Percentiles rank a stretch among this genome's conserved stretches.
These are phyloP conservation scores for Phyto melanocephala DNA, from an alignment of 2,888 invertebrate species.

Conservation along the genomic window DNA sequence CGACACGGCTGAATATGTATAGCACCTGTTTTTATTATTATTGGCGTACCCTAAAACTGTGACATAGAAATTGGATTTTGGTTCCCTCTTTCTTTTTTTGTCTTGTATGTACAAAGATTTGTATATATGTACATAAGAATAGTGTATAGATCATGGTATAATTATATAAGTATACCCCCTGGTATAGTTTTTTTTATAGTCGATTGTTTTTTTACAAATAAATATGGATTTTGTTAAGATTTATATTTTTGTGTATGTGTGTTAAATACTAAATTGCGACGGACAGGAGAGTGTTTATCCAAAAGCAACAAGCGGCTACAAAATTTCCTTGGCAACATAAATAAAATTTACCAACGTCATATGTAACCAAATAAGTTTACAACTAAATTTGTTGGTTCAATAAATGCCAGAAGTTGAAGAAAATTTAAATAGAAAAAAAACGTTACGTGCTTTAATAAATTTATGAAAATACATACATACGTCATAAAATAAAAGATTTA, in stretches of 20 bases:
- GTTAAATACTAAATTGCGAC: background rate
- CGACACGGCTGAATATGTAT: no score
- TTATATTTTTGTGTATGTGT: background rate
- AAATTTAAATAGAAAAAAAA: background rate
- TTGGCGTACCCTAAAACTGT: no score
- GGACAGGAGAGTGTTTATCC: slow-evolving; percentile 11
- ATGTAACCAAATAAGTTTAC: slow-evolving; percentile 34
- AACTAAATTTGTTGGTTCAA: slow-evolving; percentile 56
- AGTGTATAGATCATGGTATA: no score
- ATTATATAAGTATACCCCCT: no score
- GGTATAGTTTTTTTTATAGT: no score
- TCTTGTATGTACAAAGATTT: no score
- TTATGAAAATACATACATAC: background rate
- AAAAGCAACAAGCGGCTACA: slow-evolving; percentile 44
- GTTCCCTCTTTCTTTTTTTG: no score
- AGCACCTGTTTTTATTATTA: no score
- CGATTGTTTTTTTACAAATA: no score
- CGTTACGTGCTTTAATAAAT: background rate
- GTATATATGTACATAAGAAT: no score
- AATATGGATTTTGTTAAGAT: background rate
- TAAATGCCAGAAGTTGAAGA: slow-evolving; percentile 57
- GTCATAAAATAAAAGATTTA: slow-evolving; percentile 28
- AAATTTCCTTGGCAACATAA: slow-evolving; percentile 52
- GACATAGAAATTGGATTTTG: no score
- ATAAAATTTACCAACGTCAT: slow-evolving; percentile 16